These are phyloP conservation scores for Caradrina clavipalpis DNA, from an alignment of 2,888 invertebrate species.

Conservation along the genomic window DNA sequence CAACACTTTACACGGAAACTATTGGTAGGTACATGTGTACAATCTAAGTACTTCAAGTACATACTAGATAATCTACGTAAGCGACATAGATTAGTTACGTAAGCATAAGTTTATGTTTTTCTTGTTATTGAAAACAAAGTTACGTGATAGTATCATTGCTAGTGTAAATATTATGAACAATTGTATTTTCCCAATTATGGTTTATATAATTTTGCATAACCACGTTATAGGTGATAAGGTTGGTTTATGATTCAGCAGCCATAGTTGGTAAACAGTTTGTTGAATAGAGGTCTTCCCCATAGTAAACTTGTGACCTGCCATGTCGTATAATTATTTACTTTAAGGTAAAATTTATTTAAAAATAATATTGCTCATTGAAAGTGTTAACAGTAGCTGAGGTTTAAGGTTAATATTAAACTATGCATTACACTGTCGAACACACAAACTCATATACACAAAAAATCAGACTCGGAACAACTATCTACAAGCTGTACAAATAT, in stretches of 20 bases:
- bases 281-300: slow-evolving; percentile 32
- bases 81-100: slow-evolving; percentile 35
- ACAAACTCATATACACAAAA: too few relatives aligned
- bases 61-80: slow-evolving; percentile 31
- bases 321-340: neutral
- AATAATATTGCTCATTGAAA: too few relatives aligned
- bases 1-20: slow-evolving; percentile 18
- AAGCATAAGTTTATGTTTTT: slow-evolving; percentile 17
- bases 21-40: neutral
- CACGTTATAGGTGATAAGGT: slow-evolving; percentile 6
- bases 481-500: too few relatives aligned
- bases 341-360: neutral
- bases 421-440: too few relatives aligned
- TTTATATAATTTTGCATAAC: slow-evolving; percentile 15
- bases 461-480: too few relatives aligned
- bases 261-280: slow-evolving; percentile 12
- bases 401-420: too few relatives aligned
- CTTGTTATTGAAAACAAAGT: slow-evolving; percentile 59
- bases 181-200: slow-evolving; percentile 48
- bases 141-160: slow-evolving; percentile 45
- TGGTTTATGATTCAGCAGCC: slow-evolving; percentile 39
- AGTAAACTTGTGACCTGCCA: neutral
- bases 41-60: slow-evolving; percentile 20
- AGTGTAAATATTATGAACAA: slow-evolving; percentile 50
- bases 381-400: too few relatives aligned